Evolutionary conservation across 2,113 vertebrate genomes (phyloP).

Genomic region (Petrocephalus microphthalmus): DNA sequence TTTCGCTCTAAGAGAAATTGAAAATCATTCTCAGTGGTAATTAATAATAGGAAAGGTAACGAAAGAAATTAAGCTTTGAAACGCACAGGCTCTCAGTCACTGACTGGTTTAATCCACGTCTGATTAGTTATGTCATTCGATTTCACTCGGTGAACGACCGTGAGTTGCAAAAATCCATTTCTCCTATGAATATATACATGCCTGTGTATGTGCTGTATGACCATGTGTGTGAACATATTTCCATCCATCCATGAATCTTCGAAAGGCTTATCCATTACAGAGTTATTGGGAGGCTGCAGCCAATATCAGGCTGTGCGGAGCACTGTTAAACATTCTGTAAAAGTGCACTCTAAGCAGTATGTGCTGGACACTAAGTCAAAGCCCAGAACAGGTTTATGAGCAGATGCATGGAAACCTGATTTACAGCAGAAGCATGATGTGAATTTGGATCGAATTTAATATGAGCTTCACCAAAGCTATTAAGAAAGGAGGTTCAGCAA

Average conservation of each 20-base stretch:
- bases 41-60: background rate
- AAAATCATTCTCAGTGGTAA: background rate
- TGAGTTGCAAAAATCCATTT: background rate
- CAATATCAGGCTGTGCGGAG: background rate
- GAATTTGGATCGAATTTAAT: background rate
- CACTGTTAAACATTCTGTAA: background rate
- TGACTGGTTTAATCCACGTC: background rate
- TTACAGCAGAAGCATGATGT: background rate
- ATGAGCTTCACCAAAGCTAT: background rate
- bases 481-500: background rate
- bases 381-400: background rate
- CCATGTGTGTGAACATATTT: background rate
- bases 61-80: background rate
- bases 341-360: background rate
- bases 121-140: background rate
- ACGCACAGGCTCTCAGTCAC: background rate
- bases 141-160: background rate
- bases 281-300: background rate
- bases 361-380: background rate
- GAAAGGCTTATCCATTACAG: background rate
- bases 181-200: background rate
- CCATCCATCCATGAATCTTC: background rate
- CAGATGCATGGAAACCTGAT: background rate
- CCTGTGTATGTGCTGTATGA: background rate
- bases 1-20: slow-evolving; percentile 66